Evolutionary conservation across 2,113 vertebrate species (phyloP).

Genomic region (Hippocampus barbouri): DNA sequence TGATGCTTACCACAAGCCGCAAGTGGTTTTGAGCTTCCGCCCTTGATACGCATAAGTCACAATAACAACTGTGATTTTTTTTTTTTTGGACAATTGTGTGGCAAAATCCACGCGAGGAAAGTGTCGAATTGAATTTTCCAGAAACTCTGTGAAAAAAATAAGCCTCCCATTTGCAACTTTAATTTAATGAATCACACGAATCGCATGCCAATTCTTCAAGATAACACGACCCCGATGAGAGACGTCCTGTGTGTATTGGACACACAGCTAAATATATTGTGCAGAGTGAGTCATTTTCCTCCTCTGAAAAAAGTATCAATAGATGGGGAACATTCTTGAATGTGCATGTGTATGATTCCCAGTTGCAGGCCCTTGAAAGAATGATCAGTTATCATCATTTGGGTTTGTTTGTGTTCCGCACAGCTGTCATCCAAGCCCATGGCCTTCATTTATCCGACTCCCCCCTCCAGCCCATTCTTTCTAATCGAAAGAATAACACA

Average conservation of each 20-base stretch:
- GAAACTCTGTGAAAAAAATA: not conserved
- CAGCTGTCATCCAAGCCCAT: slow-evolving; percentile 27
- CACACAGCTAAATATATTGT: no score
- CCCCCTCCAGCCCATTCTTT: slow-evolving; percentile 17
- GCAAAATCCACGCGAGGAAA: not conserved
- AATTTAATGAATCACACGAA: not conserved
- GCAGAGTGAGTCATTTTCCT: no score
- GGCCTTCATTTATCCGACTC: slow-evolving; percentile 27
- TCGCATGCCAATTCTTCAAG: not conserved
- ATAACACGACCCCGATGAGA: not conserved
- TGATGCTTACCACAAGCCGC: not conserved
- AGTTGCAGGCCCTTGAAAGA: not conserved
- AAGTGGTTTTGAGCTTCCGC: not conserved
- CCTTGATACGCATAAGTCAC: not conserved
- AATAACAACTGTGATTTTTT: not conserved
- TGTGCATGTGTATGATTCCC: not conserved
- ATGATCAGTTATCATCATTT: not conserved
- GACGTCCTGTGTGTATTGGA: no score
- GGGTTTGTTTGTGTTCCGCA: not conserved
- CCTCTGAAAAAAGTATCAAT: not conserved
- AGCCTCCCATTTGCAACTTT: not conserved
- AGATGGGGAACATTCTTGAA: no score
- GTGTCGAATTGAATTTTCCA: not conserved
- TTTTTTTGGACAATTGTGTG: not conserved
- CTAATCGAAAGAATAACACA: slow-evolving; percentile 31